Conservation (phyloP, 1,140 invertebrate genomes). For the Sycophila sp. region DNA sequence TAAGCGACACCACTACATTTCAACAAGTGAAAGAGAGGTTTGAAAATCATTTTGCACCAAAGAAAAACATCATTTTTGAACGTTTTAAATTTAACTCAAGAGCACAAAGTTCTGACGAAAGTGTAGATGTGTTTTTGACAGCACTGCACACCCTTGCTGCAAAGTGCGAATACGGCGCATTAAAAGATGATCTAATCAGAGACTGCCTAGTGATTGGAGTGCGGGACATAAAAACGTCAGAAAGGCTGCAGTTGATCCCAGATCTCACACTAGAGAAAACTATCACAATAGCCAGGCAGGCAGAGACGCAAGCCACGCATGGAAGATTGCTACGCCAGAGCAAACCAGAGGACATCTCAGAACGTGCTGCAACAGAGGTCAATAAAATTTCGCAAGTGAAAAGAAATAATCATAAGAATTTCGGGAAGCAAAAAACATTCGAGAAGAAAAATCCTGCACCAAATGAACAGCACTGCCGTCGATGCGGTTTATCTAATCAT, state of each 20-base stretch:
- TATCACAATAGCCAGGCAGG: slow-evolving; percentile 38
- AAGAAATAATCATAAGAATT: too few relatives aligned
- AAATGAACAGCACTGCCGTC: too few relatives aligned
- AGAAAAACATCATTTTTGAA: slow-evolving; percentile 52
- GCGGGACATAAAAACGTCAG: slow-evolving; percentile 41
- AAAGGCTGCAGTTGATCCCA: slow-evolving; percentile 43
- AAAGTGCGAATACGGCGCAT: slow-evolving; percentile 50
- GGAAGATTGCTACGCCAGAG: too few relatives aligned
- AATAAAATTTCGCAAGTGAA: too few relatives aligned
- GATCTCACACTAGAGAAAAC: slow-evolving; percentile 43
- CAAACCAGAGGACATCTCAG: too few relatives aligned
- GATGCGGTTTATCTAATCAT: slow-evolving; percentile 35
- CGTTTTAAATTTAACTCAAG: slow-evolving; percentile 51
- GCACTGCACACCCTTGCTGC: slow-evolving; percentile 50
- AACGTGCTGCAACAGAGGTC: too few relatives aligned
- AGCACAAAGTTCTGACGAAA: slow-evolving; percentile 48
- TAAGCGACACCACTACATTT: slow-evolving; percentile 23
- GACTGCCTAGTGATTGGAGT: slow-evolving; percentile 55
- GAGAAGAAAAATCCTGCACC: too few relatives aligned
- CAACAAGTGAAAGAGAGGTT: slow-evolving; percentile 43
- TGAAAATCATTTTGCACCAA: slow-evolving; percentile 49
- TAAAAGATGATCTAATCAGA: slow-evolving; percentile 54
- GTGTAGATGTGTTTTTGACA: slow-evolving; percentile 54
- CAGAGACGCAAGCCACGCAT: slow-evolving; percentile 39
- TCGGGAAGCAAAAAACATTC: too few relatives aligned